Evolutionary conservation across 2,113 vertebrate genomes (phyloP).

Genomic region (Prunella fulvescens): DNA sequence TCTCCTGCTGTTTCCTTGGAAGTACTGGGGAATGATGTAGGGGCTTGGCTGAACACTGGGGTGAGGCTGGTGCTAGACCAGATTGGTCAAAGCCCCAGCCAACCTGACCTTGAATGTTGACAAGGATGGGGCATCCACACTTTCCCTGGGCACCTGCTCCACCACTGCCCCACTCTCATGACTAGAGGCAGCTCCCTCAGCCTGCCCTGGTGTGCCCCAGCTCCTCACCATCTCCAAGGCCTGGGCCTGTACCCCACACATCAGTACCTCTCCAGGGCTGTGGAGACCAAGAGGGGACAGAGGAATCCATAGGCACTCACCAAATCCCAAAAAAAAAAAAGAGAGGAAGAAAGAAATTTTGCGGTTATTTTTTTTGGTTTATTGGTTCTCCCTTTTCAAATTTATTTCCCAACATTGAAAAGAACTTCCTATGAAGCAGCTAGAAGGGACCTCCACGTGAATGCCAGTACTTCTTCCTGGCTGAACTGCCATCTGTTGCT

Average conservation of each 20-base stretch:
- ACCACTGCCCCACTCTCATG: rapidly evolving
- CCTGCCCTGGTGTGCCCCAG: background rate
- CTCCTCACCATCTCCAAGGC: background rate
- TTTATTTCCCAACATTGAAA: background rate
- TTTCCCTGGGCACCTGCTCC: background rate
- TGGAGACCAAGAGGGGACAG: background rate
- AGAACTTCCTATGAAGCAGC: background rate
- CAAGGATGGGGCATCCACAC: background rate
- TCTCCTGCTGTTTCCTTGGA: background rate
- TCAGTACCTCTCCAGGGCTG: background rate
- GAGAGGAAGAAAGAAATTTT: background rate
- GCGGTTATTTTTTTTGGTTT: background rate
- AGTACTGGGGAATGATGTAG: background rate
- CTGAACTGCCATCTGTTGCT: background rate
- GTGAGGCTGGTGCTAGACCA: background rate
- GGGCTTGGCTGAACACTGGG: background rate
- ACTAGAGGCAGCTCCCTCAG: background rate
- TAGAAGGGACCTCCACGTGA: background rate
- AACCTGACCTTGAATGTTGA: background rate
- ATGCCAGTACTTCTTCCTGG: background rate
- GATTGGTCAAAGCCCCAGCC: background rate
- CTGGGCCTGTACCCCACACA: too few species aligned
- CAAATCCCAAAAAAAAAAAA: background rate
- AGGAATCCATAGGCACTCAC: background rate
- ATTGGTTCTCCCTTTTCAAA: background rate